These are phyloP conservation scores for Ageneiosus marmoratus DNA, from an alignment of 2,113 vertebrate species.

Conservation along the genomic window DNA sequence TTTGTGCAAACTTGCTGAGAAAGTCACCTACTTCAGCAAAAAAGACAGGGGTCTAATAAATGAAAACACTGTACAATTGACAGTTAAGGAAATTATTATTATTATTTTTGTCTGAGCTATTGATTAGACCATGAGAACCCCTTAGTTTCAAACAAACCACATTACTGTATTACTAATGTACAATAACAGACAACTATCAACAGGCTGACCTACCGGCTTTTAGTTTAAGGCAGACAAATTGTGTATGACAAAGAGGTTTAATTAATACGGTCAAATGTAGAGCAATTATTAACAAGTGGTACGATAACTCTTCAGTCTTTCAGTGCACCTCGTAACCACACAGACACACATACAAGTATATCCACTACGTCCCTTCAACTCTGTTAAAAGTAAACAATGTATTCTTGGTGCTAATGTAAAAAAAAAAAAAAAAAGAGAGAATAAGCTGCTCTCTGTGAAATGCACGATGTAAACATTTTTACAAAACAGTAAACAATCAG, in stretches of 20 bases:
- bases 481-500: constrained; percentile 2
- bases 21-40: neutral
- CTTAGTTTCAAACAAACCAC: constrained; percentile 16
- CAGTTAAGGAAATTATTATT: neutral
- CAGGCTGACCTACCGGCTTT: constrained; percentile 43
- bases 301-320: constrained; percentile 12
- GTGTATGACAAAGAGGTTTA: constrained; percentile 29
- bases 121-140: constrained; percentile 1
- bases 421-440: constrained; percentile 11
- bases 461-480: constrained; percentile 11
- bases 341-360: neutral
- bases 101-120: neutral
- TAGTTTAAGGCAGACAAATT: constrained; percentile 58
- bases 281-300: constrained; percentile 28
- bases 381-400: constrained; percentile 27
- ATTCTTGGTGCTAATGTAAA: constrained; percentile 40
- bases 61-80: neutral
- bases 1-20: constrained; percentile 28
- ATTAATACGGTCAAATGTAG: constrained; percentile 44
- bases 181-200: constrained; percentile 40
- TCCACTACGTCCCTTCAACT: neutral
- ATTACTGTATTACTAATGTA: constrained; percentile 22
- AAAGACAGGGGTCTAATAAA: neutral
- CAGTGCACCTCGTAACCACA: neutral
- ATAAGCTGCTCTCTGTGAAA: constrained; percentile 23